A percentile compares a stretch with the other conserved stretches of the same genome.
Conservation (phyloP, 37 sponge, comb jelly and placozoan genomes). For the Ianthella basta region DNA sequence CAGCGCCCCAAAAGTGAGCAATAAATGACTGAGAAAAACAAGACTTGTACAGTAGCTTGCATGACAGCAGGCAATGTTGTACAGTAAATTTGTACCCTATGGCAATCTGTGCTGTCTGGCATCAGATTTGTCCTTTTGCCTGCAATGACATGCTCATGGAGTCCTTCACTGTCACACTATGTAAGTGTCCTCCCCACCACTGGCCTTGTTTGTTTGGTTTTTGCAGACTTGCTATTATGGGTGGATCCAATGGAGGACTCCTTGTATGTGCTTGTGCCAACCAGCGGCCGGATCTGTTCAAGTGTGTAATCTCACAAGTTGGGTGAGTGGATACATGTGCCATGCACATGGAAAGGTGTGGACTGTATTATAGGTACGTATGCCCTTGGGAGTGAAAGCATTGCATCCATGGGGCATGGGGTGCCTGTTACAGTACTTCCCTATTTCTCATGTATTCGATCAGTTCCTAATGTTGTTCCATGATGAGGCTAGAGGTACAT, state of each 20-base stretch:
- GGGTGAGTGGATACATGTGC: conserved; percentile 80
- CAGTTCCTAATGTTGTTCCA: no score
- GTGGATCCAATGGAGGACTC: conserved; percentile 98
- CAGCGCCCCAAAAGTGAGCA: conserved; percentile 41
- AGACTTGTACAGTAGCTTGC: no score
- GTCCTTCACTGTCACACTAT: not conserved
- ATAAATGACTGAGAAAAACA: no score
- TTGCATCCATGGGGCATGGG: no score
- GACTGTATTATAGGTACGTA: no score
- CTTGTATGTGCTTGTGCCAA: conserved; percentile 95
- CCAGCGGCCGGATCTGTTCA: conserved; percentile 94
- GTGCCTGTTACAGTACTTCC: no score
- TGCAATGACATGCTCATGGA: not conserved
- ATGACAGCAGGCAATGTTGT: no score
- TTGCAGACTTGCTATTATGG: conserved; percentile 80
- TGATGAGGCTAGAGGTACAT: no score
- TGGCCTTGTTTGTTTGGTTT: not conserved
- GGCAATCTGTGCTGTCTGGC: no score
- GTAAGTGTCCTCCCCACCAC: not conserved
- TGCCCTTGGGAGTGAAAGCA: no score
- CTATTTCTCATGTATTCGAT: no score
- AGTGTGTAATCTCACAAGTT: conserved; percentile 92
- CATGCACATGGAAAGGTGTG: no score
- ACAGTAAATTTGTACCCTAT: not conserved
- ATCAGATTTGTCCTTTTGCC: not conserved